These are phyloP conservation scores for Diadumene lineata DNA, from an alignment of 92 coral and sea anemone species.

Conservation along the genomic window DNA sequence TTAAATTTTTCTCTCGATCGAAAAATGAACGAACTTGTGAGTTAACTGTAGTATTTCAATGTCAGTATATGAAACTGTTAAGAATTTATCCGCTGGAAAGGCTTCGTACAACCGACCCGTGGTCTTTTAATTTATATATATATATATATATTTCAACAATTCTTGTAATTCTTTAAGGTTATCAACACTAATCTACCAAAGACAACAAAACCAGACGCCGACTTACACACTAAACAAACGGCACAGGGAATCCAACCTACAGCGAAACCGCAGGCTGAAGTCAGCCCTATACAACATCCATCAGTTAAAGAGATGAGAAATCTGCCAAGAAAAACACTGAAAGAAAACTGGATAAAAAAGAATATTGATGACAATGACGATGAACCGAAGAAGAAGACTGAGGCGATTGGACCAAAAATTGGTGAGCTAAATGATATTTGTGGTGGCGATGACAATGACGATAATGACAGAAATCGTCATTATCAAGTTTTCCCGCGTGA, in stretches of 20 bases:
- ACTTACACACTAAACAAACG: background rate
- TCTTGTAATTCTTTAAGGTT: constrained; percentile 10
- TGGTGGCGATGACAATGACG: background rate
- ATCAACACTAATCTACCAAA: constrained; percentile 25
- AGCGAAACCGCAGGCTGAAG: constrained; percentile 21
- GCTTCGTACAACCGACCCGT: too few relatives aligned
- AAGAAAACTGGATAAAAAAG: constrained; percentile 33
- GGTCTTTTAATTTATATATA: background rate
- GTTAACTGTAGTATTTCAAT: too few relatives aligned
- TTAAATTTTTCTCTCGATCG: too few relatives aligned
- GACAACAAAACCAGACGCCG: constrained; percentile 13
- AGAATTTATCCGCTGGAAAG: too few relatives aligned
- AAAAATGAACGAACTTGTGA: too few relatives aligned
- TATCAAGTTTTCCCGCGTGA: background rate
- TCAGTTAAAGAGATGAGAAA: constrained; percentile 23
- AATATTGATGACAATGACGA: background rate
- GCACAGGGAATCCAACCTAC: background rate
- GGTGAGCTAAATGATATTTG: constrained; percentile 12
- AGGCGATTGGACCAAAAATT: constrained; percentile 1
- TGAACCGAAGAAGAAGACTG: background rate
- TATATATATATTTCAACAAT: background rate
- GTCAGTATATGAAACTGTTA: too few relatives aligned
- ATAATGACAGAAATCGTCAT: background rate
- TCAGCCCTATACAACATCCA: constrained; percentile 18
- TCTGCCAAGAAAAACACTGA: constrained; percentile 33